These are phyloP conservation scores for Cossypha polioptera DNA, from an alignment of 2,797 vertebrate species.

Conservation along the genomic window DNA sequence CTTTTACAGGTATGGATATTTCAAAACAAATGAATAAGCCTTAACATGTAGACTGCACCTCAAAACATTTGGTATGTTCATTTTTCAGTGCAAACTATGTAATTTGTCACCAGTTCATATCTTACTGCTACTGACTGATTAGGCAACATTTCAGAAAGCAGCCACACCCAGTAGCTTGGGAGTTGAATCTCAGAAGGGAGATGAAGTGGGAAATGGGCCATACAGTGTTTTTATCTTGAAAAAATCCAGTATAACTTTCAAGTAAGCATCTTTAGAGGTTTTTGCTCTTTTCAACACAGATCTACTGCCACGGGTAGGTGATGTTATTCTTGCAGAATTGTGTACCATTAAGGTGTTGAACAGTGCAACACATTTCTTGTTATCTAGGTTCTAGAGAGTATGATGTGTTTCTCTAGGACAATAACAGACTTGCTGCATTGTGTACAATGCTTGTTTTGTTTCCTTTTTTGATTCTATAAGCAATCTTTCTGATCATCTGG, in stretches of 20 bases:
- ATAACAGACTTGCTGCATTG: not conserved
- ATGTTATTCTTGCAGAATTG: not conserved
- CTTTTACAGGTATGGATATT: not conserved
- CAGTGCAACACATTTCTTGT: not conserved
- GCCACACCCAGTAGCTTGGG: not conserved
- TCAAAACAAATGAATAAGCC: not conserved
- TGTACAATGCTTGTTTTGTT: not conserved
- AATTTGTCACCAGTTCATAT: not conserved
- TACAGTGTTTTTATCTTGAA: not conserved
- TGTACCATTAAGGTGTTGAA: not conserved
- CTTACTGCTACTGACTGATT: not conserved
- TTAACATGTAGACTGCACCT: not conserved
- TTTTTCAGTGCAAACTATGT: not conserved
- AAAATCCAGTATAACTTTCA: not conserved
- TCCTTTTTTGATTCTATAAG: not conserved
- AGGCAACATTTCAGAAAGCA: not conserved
- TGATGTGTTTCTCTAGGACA: not conserved
- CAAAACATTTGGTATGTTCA: not conserved
- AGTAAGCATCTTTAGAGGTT: not conserved
- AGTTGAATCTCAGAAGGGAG: not conserved
- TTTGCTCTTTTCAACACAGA: not conserved
- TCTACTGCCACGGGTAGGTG: not conserved
- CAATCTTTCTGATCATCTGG: not conserved
- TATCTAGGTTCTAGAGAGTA: not conserved
- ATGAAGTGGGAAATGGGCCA: not conserved